phyloP scores from a whole-genome alignment of 2,113 vertebrate genomes.

The Dunckerocampus dactyliophorus region DNA sequence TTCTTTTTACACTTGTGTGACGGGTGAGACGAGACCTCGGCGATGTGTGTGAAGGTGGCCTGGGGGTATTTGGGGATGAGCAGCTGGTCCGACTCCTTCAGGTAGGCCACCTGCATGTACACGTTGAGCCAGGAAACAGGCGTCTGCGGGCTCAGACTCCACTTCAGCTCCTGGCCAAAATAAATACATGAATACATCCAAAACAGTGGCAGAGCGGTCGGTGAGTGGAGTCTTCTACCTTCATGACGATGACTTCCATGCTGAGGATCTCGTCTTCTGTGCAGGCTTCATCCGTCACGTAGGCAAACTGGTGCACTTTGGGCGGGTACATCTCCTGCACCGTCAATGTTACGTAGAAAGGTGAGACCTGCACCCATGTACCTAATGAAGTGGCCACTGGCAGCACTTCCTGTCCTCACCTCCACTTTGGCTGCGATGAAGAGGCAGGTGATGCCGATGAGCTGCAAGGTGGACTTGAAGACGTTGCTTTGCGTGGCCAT shows the following conservation, averaged over 20 bases:
- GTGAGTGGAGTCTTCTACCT: conserved; percentile 70
- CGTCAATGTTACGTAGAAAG: background rate
- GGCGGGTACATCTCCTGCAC: conserved; percentile 95
- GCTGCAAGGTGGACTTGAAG: conserved; percentile 87
- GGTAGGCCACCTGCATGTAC: conserved; percentile 94
- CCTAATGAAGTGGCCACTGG: too few species aligned
- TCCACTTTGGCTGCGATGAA: conserved; percentile 97
- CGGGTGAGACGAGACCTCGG: conserved; percentile 72
- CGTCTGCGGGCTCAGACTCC: conserved; percentile 89
- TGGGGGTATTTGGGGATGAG: conserved; percentile 89
- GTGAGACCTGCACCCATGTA: too few species aligned
- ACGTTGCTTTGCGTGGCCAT: conserved; percentile 91
- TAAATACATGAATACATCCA: background rate
- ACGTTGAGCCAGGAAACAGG: conserved; percentile 93
- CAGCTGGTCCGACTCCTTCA: conserved; percentile 75
- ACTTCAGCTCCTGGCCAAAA: conserved; percentile 83
- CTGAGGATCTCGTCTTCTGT: conserved; percentile 89
- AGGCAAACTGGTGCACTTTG: conserved; percentile 93
- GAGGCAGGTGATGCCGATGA: conserved; percentile 90
- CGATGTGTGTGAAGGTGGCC: conserved; percentile 86
- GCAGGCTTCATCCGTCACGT: conserved; percentile 94
- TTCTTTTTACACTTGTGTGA: background rate
- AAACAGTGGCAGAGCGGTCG: background rate
- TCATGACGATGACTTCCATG: conserved; percentile 96
- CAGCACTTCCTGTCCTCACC: conserved; percentile 58